Evolutionary conservation across 2,888 invertebrate genomes (phyloP), one percentile per base, ranked within the genome.

Genomic region (Eristalis pertinax): DNA sequence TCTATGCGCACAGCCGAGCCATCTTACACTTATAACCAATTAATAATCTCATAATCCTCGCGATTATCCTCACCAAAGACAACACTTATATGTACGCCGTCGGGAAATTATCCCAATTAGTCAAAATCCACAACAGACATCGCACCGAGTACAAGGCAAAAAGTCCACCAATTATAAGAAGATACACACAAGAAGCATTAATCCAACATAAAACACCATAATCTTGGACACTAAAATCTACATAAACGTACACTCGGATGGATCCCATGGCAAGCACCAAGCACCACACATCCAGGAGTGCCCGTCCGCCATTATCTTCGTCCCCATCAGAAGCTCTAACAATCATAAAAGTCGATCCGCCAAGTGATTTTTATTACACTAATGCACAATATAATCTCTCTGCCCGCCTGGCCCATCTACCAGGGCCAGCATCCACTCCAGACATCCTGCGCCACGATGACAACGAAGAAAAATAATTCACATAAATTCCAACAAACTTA

Each of bases 281-380:
- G 32, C 8, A 32, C 50, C 24, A 69, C 7, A 22, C 35, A 62
- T 60, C 19, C 50, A 38, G 38, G 38, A 38, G 13, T 38, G n/a
- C 60, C 60, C 15, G 60, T 50, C 50, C 19, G 19, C 50, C 72
- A 38, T 38, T 22, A 13, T 62, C 70, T 7, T 41, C 50, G 43
- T 72, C 58, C 60, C 56, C 76, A 56, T 81, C 87, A 84, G 87
- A 73, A 87, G 87, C 87, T 80, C 50, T 50, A 50, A 50, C 56
- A 80, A 50, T 58, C 43, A 87, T 86, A 83, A 86, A 86, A 86
- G 75, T 75, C 67, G 74, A 78, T 86, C 60, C 63, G 72, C 75
- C 87, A 87, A 87, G 87, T 87, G 87, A 87, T 84, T 87, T 87
- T 87, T 84, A 87, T 87, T 87, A 84, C 87, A 84, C 87, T 87